Evolutionary conservation across 2,888 invertebrate species (phyloP), one percentile per base, ranked within the genome.

Genomic region (Hirudinaria manillensis): DNA sequence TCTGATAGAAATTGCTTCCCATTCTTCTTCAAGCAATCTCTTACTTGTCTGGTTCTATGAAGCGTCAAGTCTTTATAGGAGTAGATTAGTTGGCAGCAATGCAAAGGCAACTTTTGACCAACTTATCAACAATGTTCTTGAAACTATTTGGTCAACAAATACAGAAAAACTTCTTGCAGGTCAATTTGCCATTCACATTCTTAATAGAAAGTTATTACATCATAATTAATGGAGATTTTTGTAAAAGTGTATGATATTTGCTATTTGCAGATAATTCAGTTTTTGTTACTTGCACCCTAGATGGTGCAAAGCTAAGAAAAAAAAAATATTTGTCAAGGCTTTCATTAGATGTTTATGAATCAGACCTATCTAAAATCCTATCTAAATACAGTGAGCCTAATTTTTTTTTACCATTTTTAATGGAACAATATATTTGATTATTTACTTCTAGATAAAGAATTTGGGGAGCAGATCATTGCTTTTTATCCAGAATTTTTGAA

Each of bases 1-100:
- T 79, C 79, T 84, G 38, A 79, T 77, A n/a, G 81, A 80, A 1
- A 81, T 83, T 1, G 81, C 81, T 74, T 24, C 66, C 19, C 51
- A 45, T 27, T 70, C 74, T 53, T 73, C 73, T 61, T 80, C 82
- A 27, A 81, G 81, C 76, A 85, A 84, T 77, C 79, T 87, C 32
- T 78, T 86, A 51, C 83, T 92, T 90, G 89, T 90, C 3, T 87
- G 92, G 80, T 86, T 89, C 45, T 90, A 92, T 80, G 94, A 94
- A 88, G 90, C 91, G 0, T 86, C 89, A 76, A 87, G 90, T 77
- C 88, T 91, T 82, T 94, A 94, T 84, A 88, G 89, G 79, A 92
- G 93, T 82, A 88, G 91, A 66, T 86, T 94, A 32, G 88, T 89
- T 1, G 89, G 88, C 29, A 87, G 88, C 6, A 89, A 90, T 34